phyloP scores from a whole-genome alignment of 2,113 vertebrate genomes.

The Myrmecobius fasciatus region DNA sequence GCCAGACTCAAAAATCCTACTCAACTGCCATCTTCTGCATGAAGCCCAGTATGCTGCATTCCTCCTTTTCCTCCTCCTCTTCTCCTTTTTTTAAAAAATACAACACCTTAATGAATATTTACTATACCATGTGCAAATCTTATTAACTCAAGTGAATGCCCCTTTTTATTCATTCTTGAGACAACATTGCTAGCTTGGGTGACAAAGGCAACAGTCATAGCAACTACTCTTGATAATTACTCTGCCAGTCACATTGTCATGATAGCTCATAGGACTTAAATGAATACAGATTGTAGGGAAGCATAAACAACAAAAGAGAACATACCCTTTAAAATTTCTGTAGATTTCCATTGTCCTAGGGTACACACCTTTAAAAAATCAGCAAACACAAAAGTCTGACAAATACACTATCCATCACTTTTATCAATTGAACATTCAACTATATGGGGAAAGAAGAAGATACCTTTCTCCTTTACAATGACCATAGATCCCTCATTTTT shows the following conservation, averaged over 20 bases:
- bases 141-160: slow-evolving; percentile 78
- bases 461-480: background rate
- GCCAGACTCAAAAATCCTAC: background rate
- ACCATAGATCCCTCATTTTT: background rate
- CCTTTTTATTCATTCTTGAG: slow-evolving; percentile 65
- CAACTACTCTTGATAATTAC: background rate
- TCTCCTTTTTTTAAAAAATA: slow-evolving; percentile 60
- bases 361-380: background rate
- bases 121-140: slow-evolving; percentile 83
- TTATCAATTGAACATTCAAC: background rate
- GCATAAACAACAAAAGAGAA: background rate
- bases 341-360: background rate
- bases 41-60: background rate
- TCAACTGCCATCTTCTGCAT: background rate
- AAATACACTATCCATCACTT: background rate
- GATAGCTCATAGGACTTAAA: background rate
- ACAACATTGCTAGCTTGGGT: background rate
- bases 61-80: too few species aligned
- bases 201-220: background rate
- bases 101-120: slow-evolving; percentile 73
- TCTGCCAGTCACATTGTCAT: background rate
- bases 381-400: background rate
- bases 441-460: background rate
- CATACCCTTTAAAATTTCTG: background rate
- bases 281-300: background rate